Percentiles rank a stretch among this genome's conserved stretches.
phyloP scores from a whole-genome alignment of 1,140 invertebrate genomes.

The Sesamia nonagrioides region DNA sequence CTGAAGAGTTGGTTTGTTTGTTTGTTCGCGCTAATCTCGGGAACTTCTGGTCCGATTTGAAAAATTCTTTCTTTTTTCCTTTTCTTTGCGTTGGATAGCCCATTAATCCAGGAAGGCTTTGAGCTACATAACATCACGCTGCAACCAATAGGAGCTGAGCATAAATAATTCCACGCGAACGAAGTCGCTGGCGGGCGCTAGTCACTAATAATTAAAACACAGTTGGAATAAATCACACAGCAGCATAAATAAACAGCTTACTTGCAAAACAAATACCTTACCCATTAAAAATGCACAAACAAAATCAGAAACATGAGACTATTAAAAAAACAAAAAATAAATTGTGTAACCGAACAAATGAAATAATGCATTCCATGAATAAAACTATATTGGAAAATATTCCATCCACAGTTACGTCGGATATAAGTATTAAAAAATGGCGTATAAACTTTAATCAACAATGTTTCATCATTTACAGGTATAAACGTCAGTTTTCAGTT shows the following conservation, averaged over 20 bases:
- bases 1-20: no score
- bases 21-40: no score
- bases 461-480: conserved; percentile 50
- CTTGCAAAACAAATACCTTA: background rate
- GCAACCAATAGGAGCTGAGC: no score
- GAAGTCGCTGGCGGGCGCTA: no score
- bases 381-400: conserved; percentile 31
- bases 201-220: no score
- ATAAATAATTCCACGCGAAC: no score
- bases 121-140: no score
- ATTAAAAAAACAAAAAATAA: background rate
- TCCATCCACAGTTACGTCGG: conserved; percentile 4
- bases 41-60: no score
- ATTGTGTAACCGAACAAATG: conserved; percentile 4
- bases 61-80: no score
- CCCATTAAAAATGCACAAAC: background rate
- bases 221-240: background rate
- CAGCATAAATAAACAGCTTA: background rate
- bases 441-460: conserved; percentile 36
- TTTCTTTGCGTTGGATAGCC: no score
- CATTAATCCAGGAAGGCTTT: no score
- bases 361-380: conserved; percentile 29
- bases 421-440: conserved; percentile 31
- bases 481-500: conserved; percentile 47
- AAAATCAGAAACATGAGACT: background rate